phyloP scores from a whole-genome alignment of 2,113 vertebrate species.

The Petroica traversi region DNA sequence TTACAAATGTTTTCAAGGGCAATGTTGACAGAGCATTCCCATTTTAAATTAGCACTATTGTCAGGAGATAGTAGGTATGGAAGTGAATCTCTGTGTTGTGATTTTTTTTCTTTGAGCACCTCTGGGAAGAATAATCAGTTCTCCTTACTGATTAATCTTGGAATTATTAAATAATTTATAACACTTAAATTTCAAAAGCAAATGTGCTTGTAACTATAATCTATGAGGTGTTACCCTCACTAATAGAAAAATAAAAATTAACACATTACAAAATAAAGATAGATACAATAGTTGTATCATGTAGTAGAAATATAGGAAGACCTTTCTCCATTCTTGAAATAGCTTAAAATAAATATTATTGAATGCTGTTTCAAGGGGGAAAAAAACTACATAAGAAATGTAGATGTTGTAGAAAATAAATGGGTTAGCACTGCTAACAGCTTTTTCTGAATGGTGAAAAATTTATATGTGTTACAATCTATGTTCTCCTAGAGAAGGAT shows the following conservation, averaged over 20 bases:
- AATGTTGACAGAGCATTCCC: neutral
- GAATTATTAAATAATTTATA: neutral
- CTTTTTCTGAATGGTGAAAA: neutral
- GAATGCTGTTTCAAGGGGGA: neutral
- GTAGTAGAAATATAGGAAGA: neutral
- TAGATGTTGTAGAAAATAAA: neutral
- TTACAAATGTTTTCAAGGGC: constrained; percentile 5
- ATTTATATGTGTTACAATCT: neutral
- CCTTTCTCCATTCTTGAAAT: neutral
- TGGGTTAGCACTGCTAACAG: neutral
- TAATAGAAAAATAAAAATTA: neutral
- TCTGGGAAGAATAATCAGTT: neutral
- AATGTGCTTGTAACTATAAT: neutral
- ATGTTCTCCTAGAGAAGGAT: neutral
- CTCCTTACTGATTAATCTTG: neutral
- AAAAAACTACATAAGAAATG: neutral
- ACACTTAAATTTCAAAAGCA: neutral
- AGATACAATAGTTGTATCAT: neutral
- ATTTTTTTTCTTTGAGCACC: neutral
- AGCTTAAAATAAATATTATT: neutral
- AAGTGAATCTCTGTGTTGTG: neutral
- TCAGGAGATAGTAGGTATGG: neutral
- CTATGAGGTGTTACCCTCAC: neutral
- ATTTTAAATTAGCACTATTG: neutral
- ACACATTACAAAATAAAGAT: neutral